These are phyloP conservation scores for Gorsachius magnificus DNA, from an alignment of 2,797 vertebrate genomes.

Conservation along the genomic window DNA sequence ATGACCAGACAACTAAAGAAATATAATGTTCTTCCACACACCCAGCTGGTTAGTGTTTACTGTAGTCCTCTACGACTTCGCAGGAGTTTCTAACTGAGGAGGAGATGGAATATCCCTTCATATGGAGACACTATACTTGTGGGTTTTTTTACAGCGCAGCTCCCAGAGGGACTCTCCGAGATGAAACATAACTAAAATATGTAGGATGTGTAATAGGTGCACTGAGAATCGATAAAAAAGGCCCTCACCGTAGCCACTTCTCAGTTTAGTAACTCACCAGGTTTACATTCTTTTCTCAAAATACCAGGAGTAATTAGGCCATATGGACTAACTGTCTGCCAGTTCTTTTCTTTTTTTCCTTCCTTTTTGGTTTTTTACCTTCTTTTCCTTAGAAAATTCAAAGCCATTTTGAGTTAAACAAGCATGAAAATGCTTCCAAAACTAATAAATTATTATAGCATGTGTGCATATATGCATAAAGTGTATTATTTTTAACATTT, in stretches of 20 bases:
- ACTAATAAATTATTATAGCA: slow-evolving; percentile 53
- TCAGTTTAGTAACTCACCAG: slow-evolving; percentile 53
- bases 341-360: background rate
- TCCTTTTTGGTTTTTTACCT: background rate
- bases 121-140: background rate
- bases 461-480: background rate
- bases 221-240: background rate
- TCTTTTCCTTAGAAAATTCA: slow-evolving; percentile 45
- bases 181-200: background rate
- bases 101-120: background rate
- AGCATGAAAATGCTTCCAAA: slow-evolving; percentile 70
- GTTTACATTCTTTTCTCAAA: slow-evolving; percentile 60
- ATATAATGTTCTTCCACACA: background rate
- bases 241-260: slow-evolving; percentile 15
- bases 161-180: background rate
- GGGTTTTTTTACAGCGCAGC: rapidly evolving
- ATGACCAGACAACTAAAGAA: background rate
- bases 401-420: slow-evolving; percentile 69
- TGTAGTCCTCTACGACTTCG: background rate
- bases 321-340: slow-evolving; percentile 67
- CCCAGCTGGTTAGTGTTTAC: background rate
- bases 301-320: slow-evolving; percentile 68
- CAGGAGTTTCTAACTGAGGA: background rate
- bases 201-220: background rate
- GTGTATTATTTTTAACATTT: slow-evolving; percentile 43